Evolutionary conservation across 1,140 invertebrate species (phyloP).

Genomic region (Megathymus violae): DNA sequence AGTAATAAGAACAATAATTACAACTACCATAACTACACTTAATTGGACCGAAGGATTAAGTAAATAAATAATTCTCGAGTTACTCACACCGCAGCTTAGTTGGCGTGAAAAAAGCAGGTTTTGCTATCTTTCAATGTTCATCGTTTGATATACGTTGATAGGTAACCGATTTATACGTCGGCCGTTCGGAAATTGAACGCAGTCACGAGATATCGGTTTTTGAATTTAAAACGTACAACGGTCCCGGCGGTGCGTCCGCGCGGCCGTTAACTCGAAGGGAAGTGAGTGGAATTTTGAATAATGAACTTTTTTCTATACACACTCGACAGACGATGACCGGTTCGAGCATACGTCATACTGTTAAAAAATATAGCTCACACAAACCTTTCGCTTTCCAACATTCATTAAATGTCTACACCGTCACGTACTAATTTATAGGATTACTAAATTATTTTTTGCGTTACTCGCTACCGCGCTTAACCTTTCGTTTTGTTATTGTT

Average conservation of each 20-base stretch:
- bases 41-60: slow-evolving; percentile 70
- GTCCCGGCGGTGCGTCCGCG: slow-evolving; percentile 31
- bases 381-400: slow-evolving; percentile 24
- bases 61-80: slow-evolving; percentile 59
- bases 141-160: slow-evolving; percentile 60
- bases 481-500: slow-evolving; percentile 25
- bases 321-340: slow-evolving; percentile 10
- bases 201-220: slow-evolving; percentile 54
- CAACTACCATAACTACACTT: slow-evolving; percentile 59
- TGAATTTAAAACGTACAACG: slow-evolving; percentile 46
- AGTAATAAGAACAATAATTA: slow-evolving; percentile 66
- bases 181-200: slow-evolving; percentile 52
- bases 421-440: slow-evolving; percentile 29
- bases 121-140: slow-evolving; percentile 50
- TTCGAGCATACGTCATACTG: slow-evolving; percentile 12
- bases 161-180: slow-evolving; percentile 60
- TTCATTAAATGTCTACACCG: slow-evolving; percentile 23
- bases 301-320: slow-evolving; percentile 22
- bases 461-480: slow-evolving; percentile 19
- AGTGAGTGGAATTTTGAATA: slow-evolving; percentile 43
- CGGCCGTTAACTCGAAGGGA: slow-evolving; percentile 46
- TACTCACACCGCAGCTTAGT: slow-evolving; percentile 38
- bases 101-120: slow-evolving; percentile 49
- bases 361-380: slow-evolving; percentile 26
- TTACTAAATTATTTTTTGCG: slow-evolving; percentile 31